phyloP scores from a whole-genome alignment of 2,888 invertebrate genomes.

The Heliconius aoede region DNA sequence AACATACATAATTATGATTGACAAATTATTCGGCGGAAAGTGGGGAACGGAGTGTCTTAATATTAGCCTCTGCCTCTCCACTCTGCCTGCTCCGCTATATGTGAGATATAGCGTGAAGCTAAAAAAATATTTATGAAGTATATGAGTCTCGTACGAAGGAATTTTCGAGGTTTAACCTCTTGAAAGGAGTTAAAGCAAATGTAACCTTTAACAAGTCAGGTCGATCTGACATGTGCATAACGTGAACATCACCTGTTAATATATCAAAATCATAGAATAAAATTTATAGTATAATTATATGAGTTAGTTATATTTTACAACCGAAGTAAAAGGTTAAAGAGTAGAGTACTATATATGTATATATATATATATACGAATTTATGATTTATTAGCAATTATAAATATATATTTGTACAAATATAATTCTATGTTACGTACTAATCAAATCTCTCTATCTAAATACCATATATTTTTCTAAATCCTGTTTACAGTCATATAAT shows the following conservation, averaged over 20 bases:
- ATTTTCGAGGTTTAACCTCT: background rate
- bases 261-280: slow-evolving; percentile 13
- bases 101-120: background rate
- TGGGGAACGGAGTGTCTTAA: too few species aligned
- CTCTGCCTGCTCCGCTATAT: too few species aligned
- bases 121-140: background rate
- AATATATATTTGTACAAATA: background rate
- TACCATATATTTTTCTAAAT: too few species aligned
- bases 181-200: slow-evolving; percentile 1
- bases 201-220: slow-evolving; percentile 21
- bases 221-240: slow-evolving; percentile 27
- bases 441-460: too few species aligned
- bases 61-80: too few species aligned
- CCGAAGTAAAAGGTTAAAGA: background rate
- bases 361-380: background rate
- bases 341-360: background rate
- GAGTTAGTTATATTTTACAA: background rate
- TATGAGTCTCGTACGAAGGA: background rate
- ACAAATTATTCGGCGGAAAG: background rate
- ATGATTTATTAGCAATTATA: background rate
- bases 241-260: slow-evolving; percentile 34
- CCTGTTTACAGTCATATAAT: too few species aligned
- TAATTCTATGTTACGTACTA: background rate
- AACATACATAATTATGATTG: too few species aligned
- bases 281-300: slow-evolving; percentile 18